Base-by-base conservation (phyloP, 1,140 invertebrate genomes). In the Eriosoma lanigerum region DNA sequence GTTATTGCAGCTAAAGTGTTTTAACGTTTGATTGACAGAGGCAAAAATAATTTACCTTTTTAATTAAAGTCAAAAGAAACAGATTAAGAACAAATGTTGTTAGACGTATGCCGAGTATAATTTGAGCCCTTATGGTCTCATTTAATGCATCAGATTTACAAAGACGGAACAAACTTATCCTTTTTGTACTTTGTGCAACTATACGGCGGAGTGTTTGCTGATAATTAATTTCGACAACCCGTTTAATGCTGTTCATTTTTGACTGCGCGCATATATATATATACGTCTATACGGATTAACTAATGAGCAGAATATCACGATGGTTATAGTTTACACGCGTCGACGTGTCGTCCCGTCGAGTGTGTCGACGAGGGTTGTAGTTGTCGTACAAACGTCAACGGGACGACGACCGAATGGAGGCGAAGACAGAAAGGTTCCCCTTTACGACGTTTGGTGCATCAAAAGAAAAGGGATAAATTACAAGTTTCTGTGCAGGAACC, bases 221-320 rank as follows among this genome's bases (percentile, higher is more conserved):
- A 66, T 66, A 66, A 66, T 66, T 66, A 66, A 72, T 72, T 52
- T 26, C 26, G 46, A 72, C 68, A 50, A 50, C 48, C 68, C 48
- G 68, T 72, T 72, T 52, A 46, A 72, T 21, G 48, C 21, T 56
- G 26, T 54, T 73, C 19, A 54, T 50, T 52, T 73, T 73, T 73
- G 15, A 38, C 60, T 64, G 29, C 9, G 19, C 8, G 50, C 10
- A 8, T 52, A 8, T 56, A 1, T 70, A n/a, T 70, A 24, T 50
- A 6, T 9, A 32, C 70, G 48, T 56, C 26, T 13, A 17, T 32
- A 44, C 21, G 68, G 46, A 73, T 73, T 52, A 73, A 52, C 50
- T 73, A 73, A 73, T 73, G 70, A 73, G 26, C 70, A 6, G 26
- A 73, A 38, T 38, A 38, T 73, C 26, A n/a, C 48, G 70, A 32